Conservation (phyloP, 1,140 invertebrate genomes). For the Drosophila orena region DNA sequence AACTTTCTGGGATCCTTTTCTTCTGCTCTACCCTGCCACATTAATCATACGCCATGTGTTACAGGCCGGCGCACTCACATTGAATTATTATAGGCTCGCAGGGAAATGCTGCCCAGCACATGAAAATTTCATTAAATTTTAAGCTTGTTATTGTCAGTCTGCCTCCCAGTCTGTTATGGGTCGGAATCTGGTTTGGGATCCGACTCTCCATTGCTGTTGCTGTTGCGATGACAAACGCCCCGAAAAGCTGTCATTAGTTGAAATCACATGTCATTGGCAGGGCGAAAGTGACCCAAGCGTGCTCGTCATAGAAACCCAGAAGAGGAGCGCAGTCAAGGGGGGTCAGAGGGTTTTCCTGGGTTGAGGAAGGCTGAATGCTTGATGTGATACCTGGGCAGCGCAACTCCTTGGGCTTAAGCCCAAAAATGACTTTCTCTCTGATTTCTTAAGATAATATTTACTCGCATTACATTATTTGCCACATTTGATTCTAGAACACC, state of each 20-base stretch:
- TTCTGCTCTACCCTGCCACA: conserved; percentile 23
- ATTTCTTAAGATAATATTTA: not conserved
- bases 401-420: not conserved
- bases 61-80: conserved; percentile 8
- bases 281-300: conserved; percentile 56
- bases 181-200: conserved; percentile 8
- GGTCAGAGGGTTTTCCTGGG: conserved; percentile 8
- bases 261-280: conserved; percentile 79
- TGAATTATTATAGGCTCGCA: conserved; percentile 24
- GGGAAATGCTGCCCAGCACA: conserved; percentile 32
- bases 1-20: conserved; percentile 3
- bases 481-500: too few species aligned
- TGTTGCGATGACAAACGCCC: conserved; percentile 40
- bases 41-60: conserved; percentile 76
- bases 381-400: not conserved
- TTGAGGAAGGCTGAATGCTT: conserved; percentile 16
- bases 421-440: not conserved
- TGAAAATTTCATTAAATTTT: conserved; percentile 74
- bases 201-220: conserved; percentile 11
- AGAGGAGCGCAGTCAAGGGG: conserved; percentile 20
- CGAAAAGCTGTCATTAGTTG: conserved; percentile 76
- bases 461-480: not conserved
- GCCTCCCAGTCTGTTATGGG: conserved; percentile 12
- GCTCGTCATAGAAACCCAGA: conserved; percentile 26
- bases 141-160: conserved; percentile 51